Percentiles rank a stretch among this genome's conserved stretches.
Conservation (phyloP, 2,888 invertebrate genomes). For the Anorthoa munda region DNA sequence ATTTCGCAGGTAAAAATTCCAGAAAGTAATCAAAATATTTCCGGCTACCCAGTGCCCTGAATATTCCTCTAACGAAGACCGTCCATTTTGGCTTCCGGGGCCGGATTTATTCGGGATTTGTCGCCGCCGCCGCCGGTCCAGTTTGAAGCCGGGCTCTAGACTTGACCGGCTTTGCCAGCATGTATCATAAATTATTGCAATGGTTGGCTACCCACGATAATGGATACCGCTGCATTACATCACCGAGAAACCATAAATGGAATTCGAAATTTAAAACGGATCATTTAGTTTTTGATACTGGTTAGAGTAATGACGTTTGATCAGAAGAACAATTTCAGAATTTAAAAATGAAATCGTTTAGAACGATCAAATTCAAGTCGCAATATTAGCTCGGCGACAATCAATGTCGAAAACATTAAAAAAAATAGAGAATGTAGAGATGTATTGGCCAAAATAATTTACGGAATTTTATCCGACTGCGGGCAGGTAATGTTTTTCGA, state of each 20-base stretch:
- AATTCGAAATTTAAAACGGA: constrained; percentile 4
- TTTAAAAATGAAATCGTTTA: neutral
- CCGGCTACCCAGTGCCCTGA: constrained; percentile 11
- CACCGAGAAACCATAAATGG: constrained; percentile 4
- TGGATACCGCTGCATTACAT: constrained; percentile 21
- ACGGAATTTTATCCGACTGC: too few species aligned
- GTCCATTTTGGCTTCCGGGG: constrained; percentile 39
- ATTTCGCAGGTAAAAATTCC: constrained; percentile 30
- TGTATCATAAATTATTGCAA: constrained; percentile 51
- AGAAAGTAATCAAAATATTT: constrained; percentile 53
- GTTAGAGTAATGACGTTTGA: neutral
- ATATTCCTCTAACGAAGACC: constrained; percentile 44
- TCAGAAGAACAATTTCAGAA: neutral
- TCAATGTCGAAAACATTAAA: neutral
- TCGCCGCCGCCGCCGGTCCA: constrained; percentile 29
- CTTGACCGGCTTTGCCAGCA: constrained; percentile 39
- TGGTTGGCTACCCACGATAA: constrained; percentile 47
- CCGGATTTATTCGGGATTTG: constrained; percentile 57
- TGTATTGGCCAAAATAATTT: too few species aligned
- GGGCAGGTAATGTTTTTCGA: too few species aligned
- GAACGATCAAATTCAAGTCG: too few species aligned
- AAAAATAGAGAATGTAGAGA: too few species aligned
- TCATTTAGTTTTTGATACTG: neutral
- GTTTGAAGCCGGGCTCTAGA: constrained; percentile 43
- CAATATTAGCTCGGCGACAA: too few species aligned